phyloP scores from a whole-genome alignment of 2,113 vertebrate species.

The Lota lota region DNA sequence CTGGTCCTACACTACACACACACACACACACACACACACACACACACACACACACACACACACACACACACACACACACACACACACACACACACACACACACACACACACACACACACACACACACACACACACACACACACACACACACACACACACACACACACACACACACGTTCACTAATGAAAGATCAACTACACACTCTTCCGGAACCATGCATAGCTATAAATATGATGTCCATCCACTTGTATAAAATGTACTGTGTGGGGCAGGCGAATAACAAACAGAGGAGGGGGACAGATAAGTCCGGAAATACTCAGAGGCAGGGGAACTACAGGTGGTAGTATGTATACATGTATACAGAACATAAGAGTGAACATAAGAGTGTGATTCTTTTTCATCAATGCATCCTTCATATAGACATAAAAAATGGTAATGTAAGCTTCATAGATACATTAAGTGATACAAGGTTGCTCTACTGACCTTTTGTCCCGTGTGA shows the following conservation, averaged over 20 bases:
- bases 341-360: slow-evolving; percentile 2
- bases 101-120: slow-evolving; percentile 7
- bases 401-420: slow-evolving; percentile 67
- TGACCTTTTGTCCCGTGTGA: slow-evolving; percentile 70
- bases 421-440: slow-evolving; percentile 42
- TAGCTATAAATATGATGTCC: slow-evolving; percentile 52
- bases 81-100: slow-evolving; percentile 11
- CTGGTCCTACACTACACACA: slow-evolving; percentile 16
- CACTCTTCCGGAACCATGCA: slow-evolving; percentile 48
- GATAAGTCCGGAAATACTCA: slow-evolving; percentile 42
- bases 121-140: slow-evolving; percentile 11
- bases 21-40: slow-evolving; percentile 12
- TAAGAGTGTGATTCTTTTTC: neutral
- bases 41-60: slow-evolving; percentile 10
- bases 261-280: slow-evolving; percentile 32
- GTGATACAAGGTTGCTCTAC: slow-evolving; percentile 57
- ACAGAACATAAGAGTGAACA: slow-evolving; percentile 24
- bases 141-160: slow-evolving; percentile 14
- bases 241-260: slow-evolving; percentile 42
- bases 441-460: slow-evolving; percentile 65
- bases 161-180: slow-evolving; percentile 27
- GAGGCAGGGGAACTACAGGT: slow-evolving; percentile 35
- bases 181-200: slow-evolving; percentile 56
- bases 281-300: slow-evolving; percentile 27
- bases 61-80: slow-evolving; percentile 26